Base-by-base conservation (phyloP, 2,113 vertebrate species). In the Myanophis thanlyinensis region DNA sequence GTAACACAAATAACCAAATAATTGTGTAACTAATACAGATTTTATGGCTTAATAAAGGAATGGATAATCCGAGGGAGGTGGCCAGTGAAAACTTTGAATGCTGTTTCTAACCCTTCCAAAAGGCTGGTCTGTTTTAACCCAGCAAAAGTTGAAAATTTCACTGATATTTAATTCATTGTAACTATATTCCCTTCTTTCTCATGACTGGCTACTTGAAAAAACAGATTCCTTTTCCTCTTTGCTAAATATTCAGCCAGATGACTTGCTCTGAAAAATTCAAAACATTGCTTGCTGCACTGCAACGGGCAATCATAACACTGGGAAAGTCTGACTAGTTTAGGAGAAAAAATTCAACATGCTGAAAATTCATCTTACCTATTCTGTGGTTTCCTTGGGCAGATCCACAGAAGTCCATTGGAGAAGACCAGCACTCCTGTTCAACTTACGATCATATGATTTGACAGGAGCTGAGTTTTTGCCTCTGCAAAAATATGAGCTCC, bases 371-470 rank as follows among this genome's bases (percentile, higher is more conserved):
- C 6, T 40, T 92, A 40, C n/a, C n/a, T 67, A 15, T 35, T 92
- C n/a, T 44, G 5, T 40, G 15, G 5, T 89, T 92, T 80, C 35
- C 51, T 20, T 20, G 10, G 6, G 80, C 35, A 54, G 40, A 54
- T 84, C 53, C n/a, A 49, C 49, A 62, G 44, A 89, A 2, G 30
- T 22, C 62, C 22, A 27, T 12, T 87, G 85, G 44, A 51, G 11
- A n/a, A 67, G 22, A 67, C 67, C 27, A 44, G 89, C 4, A 6
- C 94, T 91, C 27, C 6, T 51, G 93, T 95, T 91, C 13, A 12
- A 92, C 90, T 91, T 30, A 62, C n/a, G n/a, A n/a, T n/a, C n/a
- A n/a, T n/a, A 23, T 94, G 91, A 54, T 80, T 94, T 18, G n/a
- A 25, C 5, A 93, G 27, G 91, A 87, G 9, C 88, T 85, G 93